These are phyloP conservation scores for Otocyon megalotis DNA, from an alignment of 2,113 vertebrate genomes.

Conservation along the genomic window DNA sequence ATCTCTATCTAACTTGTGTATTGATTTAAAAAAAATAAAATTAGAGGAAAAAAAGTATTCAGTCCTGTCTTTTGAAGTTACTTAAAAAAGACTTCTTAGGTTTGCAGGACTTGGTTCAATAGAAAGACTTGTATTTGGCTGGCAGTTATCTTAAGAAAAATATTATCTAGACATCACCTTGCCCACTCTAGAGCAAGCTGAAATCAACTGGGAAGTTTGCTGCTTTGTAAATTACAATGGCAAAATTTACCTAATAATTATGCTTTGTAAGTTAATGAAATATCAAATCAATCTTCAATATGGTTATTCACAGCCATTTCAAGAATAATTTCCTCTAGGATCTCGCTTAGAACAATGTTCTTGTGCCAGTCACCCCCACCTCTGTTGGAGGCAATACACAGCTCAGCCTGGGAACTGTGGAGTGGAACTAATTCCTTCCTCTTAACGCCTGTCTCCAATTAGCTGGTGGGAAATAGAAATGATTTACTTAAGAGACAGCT, in stretches of 20 bases:
- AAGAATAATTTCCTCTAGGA: slow-evolving; percentile 40
- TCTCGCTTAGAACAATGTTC: slow-evolving; percentile 44
- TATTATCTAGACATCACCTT: background rate
- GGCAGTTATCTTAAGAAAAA: slow-evolving; percentile 34
- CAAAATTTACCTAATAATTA: slow-evolving; percentile 11
- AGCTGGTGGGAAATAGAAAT: slow-evolving; percentile 78
- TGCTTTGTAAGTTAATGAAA: slow-evolving; percentile 42
- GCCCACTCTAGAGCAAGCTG: background rate
- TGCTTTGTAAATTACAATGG: background rate
- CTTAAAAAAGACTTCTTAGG: background rate
- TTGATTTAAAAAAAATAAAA: slow-evolving; percentile 17
- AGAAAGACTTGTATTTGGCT: background rate
- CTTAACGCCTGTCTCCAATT: slow-evolving; percentile 79
- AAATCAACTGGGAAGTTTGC: background rate
- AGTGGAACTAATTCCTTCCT: slow-evolving; percentile 82
- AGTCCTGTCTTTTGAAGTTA: background rate
- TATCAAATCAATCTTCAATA: slow-evolving; percentile 6
- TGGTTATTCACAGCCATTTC: slow-evolving; percentile 18
- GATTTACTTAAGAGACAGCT: slow-evolving; percentile 65
- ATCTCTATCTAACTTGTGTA: background rate
- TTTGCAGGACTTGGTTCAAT: background rate
- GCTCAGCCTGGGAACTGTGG: slow-evolving; percentile 52
- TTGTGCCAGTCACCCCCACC: background rate
- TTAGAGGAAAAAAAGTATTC: background rate
- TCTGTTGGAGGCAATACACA: background rate